Evolutionary conservation across 2,797 vertebrate genomes (phyloP).

Genomic region (Myioborus miniatus): DNA sequence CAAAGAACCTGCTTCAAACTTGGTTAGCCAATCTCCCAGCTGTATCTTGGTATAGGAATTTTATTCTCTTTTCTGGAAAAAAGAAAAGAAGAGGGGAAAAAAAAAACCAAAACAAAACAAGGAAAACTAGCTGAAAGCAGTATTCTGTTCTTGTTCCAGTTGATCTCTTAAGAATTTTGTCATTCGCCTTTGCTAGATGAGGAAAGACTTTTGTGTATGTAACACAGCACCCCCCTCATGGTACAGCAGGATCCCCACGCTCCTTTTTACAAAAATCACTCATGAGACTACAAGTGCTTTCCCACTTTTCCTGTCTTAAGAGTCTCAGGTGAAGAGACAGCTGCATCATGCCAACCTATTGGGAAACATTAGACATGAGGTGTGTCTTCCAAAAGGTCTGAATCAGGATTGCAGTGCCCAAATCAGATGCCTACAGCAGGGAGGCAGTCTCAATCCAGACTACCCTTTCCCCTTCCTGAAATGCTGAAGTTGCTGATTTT

Average conservation of each 20-base stretch:
- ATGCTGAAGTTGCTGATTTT: not conserved
- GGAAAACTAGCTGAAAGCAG: not conserved
- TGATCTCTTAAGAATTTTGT: not conserved
- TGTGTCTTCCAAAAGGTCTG: constrained; percentile 9
- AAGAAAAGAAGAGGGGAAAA: not conserved
- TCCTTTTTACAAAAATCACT: not conserved
- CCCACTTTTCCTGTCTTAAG: not conserved
- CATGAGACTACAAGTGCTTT: not conserved
- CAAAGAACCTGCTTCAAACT: not conserved
- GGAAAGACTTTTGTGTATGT: not conserved
- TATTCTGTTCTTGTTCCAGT: not conserved
- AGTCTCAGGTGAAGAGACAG: not conserved
- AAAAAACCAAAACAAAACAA: not conserved
- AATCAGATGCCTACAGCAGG: not conserved
- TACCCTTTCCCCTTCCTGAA: not conserved
- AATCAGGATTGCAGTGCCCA: not conserved
- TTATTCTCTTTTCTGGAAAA: not conserved
- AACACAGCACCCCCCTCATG: not conserved
- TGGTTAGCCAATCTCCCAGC: not conserved
- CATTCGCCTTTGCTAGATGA: not conserved
- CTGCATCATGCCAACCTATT: not conserved
- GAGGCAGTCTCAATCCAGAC: not conserved
- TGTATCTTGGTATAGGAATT: not conserved
- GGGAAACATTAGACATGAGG: constrained; percentile 11
- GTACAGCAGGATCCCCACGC: not conserved